A percentile compares a stretch with the other conserved stretches of the same genome.
Evolutionary conservation across 2,113 vertebrate species (phyloP).

Genomic region (Rhodinocichla rosea): DNA sequence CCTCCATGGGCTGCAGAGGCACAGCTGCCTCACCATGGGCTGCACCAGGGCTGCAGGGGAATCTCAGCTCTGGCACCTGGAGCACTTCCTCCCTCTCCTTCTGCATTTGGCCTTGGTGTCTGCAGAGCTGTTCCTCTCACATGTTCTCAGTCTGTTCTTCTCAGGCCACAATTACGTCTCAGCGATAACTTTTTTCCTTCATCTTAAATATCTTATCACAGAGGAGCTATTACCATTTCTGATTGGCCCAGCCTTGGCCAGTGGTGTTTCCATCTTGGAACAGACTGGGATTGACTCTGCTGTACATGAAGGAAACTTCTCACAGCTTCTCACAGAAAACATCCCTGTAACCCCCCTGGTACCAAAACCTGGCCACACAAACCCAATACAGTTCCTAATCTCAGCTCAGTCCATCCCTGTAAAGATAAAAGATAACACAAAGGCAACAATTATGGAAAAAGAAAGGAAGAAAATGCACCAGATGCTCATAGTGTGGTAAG

Average conservation of each 20-base stretch:
- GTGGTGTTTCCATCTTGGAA: accelerated
- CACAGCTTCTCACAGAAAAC: not conserved
- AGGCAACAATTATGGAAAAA: not conserved
- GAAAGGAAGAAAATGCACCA: not conserved
- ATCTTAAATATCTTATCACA: not conserved
- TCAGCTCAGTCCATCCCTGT: not conserved
- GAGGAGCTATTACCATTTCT: not conserved
- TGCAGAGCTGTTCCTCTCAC: not conserved
- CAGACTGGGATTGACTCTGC: not conserved
- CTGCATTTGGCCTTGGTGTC: not conserved
- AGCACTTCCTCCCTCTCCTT: not conserved
- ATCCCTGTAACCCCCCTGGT: accelerated
- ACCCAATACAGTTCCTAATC: not conserved
- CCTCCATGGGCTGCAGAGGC: not conserved
- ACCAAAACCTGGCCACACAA: not conserved
- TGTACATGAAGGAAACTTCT: not conserved
- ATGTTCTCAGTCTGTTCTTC: not conserved
- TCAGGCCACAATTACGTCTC: not conserved
- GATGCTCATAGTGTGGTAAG: not conserved
- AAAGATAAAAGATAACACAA: not conserved
- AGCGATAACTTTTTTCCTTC: not conserved
- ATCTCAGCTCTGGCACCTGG: not conserved
- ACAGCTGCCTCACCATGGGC: not conserved
- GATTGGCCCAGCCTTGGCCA: not conserved
- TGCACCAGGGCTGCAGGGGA: not conserved